Evolutionary conservation across 2,797 vertebrate species (phyloP), one percentile per base, ranked within the genome.

Genomic region (Apogon hyalosoma): DNA sequence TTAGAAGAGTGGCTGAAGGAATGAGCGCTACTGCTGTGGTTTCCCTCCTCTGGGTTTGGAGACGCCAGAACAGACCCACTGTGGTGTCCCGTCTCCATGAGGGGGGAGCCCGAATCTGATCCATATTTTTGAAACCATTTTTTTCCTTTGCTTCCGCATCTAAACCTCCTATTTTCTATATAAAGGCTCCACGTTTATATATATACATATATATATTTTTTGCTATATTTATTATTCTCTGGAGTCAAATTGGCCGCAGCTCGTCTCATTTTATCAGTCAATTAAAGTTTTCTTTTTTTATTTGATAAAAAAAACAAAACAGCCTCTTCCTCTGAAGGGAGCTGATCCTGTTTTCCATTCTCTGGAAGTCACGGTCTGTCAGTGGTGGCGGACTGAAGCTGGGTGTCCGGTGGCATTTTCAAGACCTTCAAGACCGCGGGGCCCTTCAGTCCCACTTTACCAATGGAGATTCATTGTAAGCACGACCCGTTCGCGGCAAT

Each of bases 401-500:
- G 57, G 45, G 73, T 61, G 61, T 78, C 83, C 64, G 54, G 75
- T 83, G 80, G 56, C 57, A 56, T 84, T 83, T 85, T 64, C 75
- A 67, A 80, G 55, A 64, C 28, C 72, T 65, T 77, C 19, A 24
- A 18, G 24, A 58, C 74, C 60, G 52, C 61, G 61, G 81, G 84
- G 82, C 59, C 67, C 84, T 82, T 16, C 74, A 77, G 73, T 47
- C 71, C 64, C 55, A 87, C 80, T 80, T 84, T 83, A 87, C 88
- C 86, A 90, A 99, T 99, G 97, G 97, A 99, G 95, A 98, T 99
- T 94, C 97, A 99, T 93, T 99, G 97, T 95, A 99, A 99, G 92
- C 97, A 98, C 96, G 97, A 98, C 94, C 97, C 97, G 89, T 99
- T 99, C 88, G 97, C 97, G 82, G 97, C 97, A 73, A 98, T 99